Evolutionary conservation across 2,113 vertebrate genomes (phyloP).

Genomic region (Elachura formosa): DNA sequence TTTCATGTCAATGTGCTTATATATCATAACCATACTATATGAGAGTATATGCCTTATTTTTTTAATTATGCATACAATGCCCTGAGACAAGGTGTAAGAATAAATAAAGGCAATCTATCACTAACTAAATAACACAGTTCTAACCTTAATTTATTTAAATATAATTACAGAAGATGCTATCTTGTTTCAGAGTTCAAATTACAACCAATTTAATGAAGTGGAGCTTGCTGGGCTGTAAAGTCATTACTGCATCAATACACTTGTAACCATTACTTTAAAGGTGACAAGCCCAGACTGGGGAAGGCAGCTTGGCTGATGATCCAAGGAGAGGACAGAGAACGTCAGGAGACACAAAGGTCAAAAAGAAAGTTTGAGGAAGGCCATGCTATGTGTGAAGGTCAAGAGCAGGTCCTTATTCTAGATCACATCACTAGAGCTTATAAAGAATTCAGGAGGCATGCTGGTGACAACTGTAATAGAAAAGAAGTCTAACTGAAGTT

Average conservation of each 20-base stretch:
- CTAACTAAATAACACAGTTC: constrained; percentile 3
- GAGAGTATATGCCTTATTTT: background rate
- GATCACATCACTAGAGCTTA: background rate
- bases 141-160: constrained; percentile 49
- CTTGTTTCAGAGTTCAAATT: constrained; percentile 26
- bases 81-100: constrained; percentile 8
- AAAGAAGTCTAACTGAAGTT: constrained; percentile 44
- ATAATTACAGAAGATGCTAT: constrained; percentile 39
- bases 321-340: background rate
- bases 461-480: constrained; percentile 8
- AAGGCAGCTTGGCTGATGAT: background rate
- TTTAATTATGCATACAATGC: background rate
- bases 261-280: constrained; percentile 18
- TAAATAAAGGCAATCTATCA: constrained; percentile 41
- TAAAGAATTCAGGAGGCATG: constrained; percentile 33
- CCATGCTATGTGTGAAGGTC: background rate
- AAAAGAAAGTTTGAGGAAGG: background rate
- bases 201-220: constrained; percentile 14
- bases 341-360: background rate
- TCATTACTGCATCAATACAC: constrained; percentile 27
- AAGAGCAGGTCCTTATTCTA: constrained; percentile 18
- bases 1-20: background rate
- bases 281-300: background rate
- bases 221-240: constrained; percentile 14
- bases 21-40: background rate